Base-by-base conservation (phyloP, 2,113 vertebrate genomes). In the Brevimyrus niger region DNA sequence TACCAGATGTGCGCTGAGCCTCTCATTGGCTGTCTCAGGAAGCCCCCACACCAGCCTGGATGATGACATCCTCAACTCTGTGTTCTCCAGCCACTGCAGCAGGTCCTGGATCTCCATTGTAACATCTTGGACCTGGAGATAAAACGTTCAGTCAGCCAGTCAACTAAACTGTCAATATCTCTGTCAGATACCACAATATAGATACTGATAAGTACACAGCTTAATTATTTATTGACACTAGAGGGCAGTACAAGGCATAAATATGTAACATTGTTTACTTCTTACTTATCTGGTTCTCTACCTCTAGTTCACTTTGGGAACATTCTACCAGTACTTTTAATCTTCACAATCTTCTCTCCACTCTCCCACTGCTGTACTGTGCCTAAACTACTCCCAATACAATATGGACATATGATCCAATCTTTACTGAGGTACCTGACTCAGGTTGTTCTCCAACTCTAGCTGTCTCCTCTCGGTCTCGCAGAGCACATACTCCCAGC, bases 1-100 rank as follows among this genome's bases (percentile, higher is more conserved):
- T 92, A 96, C 97, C 95, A 96, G 46, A 23, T 96, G 97, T 0
- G 91, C 90, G 0, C 88, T 92, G n/a, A 97, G 96, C 80, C 92
- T 94, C 91, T 97, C 97, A 90, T 91, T 94, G 87, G 97, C 94
- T 69, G 95, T 94, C 51, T 97, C 97, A 0, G 97, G 96, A 92
- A 95, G 96, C 0, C 96, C 96, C 96, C 97, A 97, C 3, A 93
- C 92, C 0, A 96, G 95, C 92, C 94, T 95, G 86, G 92, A 95
- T 89, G 96, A 96, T 23, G 95, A 96, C 69, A 98, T 94, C 92
- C 95, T 96, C 88, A 97, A 90, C 86, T 98, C 97, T 91, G 96
- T 96, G 90, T 96, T 96, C 86, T 97, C 97, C 93, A 98, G 93
- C 97, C 97, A 97, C 92, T 97, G 96, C 87, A 97, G 93, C 89